Evolutionary conservation across 1,140 invertebrate genomes (phyloP), one percentile per base, ranked within the genome.

Genomic region (Diorhabda sublineata): DNA sequence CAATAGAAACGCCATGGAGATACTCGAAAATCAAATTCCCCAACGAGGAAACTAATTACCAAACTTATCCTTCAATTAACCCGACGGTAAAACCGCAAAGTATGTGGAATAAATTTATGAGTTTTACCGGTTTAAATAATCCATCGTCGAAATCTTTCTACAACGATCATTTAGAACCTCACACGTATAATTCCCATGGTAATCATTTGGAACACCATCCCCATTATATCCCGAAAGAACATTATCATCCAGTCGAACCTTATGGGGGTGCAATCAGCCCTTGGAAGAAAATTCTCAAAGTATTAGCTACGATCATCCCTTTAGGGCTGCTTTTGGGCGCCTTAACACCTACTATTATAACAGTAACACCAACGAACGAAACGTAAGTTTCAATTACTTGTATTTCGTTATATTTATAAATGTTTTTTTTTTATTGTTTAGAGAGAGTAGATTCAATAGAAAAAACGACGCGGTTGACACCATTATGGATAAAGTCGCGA

Each of bases 251-350:
- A 44, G 57, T 7, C 67, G 63, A 57, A 42, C 45, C 47, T 7
- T 3, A 56, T 3, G 58, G 8, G 2, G n/a, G n/a, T 6, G 0
- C 2, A 42, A 26, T 26, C 3, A 64, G 64, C 52, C 82, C 84
- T 0, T 85, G 82, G 84, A 82, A 82, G 73, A 82, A 82, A 64
- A 75, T 85, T 7, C 75, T 85, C 1, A 82, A 83, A 66, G 78
- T 86, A 71, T 76, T 86, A 61, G 83, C 84, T 3, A 82, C 86
- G 41, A 79, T 86, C 69, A 79, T 87, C 59, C 86, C 86, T 0
- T 83, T 86, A 8, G 85, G 85, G 0, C 76, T 87, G 45, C 81
- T 87, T 69, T 81, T 87, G 42, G 85, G 85, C 26, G 85, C 86
- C 0, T 76, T 87, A 47, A 85, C 85, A 1, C 86, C 86, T 3